These are phyloP conservation scores for Sialia sialis DNA, from an alignment of 2,113 vertebrate genomes.

Conservation along the genomic window DNA sequence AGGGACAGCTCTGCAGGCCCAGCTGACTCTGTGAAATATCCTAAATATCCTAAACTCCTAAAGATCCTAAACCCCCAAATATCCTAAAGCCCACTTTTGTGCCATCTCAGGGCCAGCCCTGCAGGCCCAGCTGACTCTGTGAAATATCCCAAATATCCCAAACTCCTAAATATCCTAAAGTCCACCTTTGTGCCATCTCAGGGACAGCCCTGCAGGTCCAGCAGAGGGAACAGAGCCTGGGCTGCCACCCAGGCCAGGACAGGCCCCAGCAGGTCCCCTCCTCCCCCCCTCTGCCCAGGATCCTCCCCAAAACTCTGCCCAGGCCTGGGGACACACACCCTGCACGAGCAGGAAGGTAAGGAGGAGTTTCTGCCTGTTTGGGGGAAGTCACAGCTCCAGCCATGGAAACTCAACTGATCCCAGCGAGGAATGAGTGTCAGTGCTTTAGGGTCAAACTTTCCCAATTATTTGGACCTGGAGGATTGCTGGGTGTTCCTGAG, in stretches of 20 bases:
- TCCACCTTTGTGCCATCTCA: no score
- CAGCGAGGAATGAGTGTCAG: background rate
- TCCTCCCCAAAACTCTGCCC: background rate
- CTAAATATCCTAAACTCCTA: no score
- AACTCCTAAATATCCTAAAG: background rate
- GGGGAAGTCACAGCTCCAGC: background rate
- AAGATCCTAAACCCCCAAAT: no score
- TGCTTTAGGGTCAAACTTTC: background rate
- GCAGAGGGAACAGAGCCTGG: background rate
- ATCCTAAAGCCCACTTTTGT: no score
- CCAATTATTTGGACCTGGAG: background rate
- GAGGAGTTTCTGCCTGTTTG: background rate
- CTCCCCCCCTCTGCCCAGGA: background rate
- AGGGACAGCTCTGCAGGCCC: no score
- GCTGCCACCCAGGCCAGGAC: background rate
- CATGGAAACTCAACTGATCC: background rate
- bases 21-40: no score
- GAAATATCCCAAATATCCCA: no score
- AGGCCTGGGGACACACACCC: background rate
- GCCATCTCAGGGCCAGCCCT: no score
- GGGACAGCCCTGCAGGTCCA: rapidly evolving
- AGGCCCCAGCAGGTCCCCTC: background rate
- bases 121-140: no score
- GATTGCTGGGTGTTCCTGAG: background rate
- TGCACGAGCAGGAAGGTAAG: background rate